These are phyloP conservation scores for Perithous albicinctus DNA, from an alignment of 2,888 invertebrate species.

Conservation along the genomic window DNA sequence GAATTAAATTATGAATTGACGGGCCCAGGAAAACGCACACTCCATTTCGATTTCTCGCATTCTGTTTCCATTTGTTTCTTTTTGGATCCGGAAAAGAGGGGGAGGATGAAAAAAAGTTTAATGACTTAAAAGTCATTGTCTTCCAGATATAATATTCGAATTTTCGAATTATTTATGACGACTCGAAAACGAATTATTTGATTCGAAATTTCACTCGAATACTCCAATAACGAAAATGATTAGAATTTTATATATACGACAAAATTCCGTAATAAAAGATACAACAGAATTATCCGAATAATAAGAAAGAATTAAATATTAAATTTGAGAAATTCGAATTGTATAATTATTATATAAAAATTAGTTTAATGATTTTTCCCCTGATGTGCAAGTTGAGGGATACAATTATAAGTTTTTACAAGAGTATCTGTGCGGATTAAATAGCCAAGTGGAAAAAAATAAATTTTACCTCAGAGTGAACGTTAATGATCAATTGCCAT, in stretches of 20 bases:
- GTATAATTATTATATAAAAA: not conserved
- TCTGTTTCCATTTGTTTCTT: not conserved
- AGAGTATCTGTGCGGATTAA: not conserved
- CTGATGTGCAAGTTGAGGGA: not conserved
- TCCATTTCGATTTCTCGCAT: not conserved
- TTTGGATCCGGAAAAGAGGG: not conserved
- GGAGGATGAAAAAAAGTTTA: too few species aligned
- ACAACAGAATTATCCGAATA: too few species aligned
- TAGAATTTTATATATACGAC: not conserved
- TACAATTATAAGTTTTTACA: not conserved
- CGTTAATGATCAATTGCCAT: not conserved
- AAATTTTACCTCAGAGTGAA: not conserved
- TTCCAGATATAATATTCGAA: not conserved
- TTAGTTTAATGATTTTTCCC: not conserved
- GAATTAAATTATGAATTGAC: slow-evolving; percentile 76
- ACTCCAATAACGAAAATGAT: not conserved
- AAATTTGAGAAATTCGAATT: too few species aligned
- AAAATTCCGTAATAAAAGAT: not conserved
- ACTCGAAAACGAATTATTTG: too few species aligned
- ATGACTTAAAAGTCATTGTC: not conserved
- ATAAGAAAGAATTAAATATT: too few species aligned
- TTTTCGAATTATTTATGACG: not conserved
- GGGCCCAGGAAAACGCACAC: slow-evolving; percentile 23
- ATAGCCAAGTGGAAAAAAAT: not conserved
- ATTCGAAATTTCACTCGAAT: too few species aligned